phyloP scores from a whole-genome alignment of 2,113 vertebrate species.

The Equus quagga region DNA sequence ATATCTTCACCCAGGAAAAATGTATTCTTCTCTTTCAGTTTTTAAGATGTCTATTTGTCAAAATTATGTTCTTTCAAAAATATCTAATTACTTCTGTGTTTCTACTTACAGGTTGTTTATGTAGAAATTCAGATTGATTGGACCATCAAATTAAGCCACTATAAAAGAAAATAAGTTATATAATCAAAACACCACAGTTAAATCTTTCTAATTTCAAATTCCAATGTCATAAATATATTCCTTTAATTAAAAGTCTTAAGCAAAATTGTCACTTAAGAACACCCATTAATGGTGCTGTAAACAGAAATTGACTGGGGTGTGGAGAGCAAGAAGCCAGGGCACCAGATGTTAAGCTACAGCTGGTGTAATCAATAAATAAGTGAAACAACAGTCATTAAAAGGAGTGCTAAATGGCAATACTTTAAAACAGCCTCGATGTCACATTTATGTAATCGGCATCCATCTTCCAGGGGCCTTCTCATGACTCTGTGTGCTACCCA shows the following conservation, averaged over 20 bases:
- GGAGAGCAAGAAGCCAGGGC: background rate
- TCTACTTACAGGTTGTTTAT: background rate
- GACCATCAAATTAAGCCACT: conserved; percentile 29
- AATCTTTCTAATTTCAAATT: conserved; percentile 55
- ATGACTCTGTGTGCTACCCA: background rate
- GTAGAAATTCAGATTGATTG: background rate
- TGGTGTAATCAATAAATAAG: conserved; percentile 54
- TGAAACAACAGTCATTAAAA: conserved; percentile 45
- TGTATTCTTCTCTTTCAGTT: background rate
- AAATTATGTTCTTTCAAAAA: conserved; percentile 44
- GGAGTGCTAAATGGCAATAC: conserved; percentile 5
- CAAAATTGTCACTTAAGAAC: conserved; percentile 39
- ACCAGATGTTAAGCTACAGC: conserved; percentile 47
- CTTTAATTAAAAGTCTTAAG: conserved; percentile 67
- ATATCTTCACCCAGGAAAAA: background rate
- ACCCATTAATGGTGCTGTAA: conserved; percentile 40
- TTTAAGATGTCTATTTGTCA: conserved; percentile 17
- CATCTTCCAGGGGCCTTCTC: background rate
- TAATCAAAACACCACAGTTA: conserved; percentile 52
- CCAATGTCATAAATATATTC: conserved; percentile 61
- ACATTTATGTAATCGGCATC: conserved; percentile 22
- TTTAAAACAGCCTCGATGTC: conserved; percentile 30
- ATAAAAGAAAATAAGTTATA: conserved; percentile 34
- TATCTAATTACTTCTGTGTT: background rate
- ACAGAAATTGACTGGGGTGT: conserved; percentile 48